These are phyloP conservation scores for Dasysyrphus tricinctus DNA, from an alignment of 2,888 invertebrate species.

Conservation along the genomic window DNA sequence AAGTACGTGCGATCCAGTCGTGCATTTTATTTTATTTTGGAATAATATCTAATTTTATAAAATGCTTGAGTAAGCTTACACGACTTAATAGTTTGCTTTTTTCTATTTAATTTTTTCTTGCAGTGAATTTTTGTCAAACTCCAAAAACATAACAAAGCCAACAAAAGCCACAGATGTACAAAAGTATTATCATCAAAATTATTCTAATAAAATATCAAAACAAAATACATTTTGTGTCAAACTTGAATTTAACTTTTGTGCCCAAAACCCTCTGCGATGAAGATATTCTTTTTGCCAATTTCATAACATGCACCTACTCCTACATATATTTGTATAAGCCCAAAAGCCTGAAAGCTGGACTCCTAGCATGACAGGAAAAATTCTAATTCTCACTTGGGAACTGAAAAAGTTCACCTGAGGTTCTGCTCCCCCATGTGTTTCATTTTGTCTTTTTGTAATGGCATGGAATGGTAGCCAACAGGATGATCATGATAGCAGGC, in stretches of 20 bases:
- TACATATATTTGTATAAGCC: slow-evolving; percentile 13
- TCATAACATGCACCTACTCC: slow-evolving; percentile 18
- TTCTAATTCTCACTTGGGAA: slow-evolving; percentile 66
- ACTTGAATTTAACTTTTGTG: slow-evolving; percentile 56
- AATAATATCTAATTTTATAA: too few species aligned
- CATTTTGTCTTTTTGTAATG: neutral
- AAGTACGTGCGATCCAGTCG: too few species aligned
- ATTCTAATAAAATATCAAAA: slow-evolving; percentile 56
- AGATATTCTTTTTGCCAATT: slow-evolving; percentile 45
- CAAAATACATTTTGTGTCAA: slow-evolving; percentile 57
- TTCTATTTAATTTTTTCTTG: neutral
- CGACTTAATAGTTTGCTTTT: neutral
- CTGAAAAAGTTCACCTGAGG: slow-evolving; percentile 72
- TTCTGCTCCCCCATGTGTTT: slow-evolving; percentile 45
- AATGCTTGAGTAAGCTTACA: neutral
- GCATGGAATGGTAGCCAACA: slow-evolving; percentile 14
- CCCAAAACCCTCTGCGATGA: slow-evolving; percentile 34
- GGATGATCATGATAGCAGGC: slow-evolving; percentile 68
- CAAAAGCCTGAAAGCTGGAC: slow-evolving; percentile 44
- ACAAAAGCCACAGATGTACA: slow-evolving; percentile 52
- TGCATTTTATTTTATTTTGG: too few species aligned
- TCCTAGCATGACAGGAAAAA: slow-evolving; percentile 9
- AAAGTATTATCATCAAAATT: slow-evolving; percentile 67
- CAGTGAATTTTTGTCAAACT: neutral
- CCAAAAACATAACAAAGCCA: neutral